A percentile compares a stretch with the other conserved stretches of the same genome.
phyloP scores from a whole-genome alignment of 1,140 invertebrate genomes.

The Papilio dardanus region DNA sequence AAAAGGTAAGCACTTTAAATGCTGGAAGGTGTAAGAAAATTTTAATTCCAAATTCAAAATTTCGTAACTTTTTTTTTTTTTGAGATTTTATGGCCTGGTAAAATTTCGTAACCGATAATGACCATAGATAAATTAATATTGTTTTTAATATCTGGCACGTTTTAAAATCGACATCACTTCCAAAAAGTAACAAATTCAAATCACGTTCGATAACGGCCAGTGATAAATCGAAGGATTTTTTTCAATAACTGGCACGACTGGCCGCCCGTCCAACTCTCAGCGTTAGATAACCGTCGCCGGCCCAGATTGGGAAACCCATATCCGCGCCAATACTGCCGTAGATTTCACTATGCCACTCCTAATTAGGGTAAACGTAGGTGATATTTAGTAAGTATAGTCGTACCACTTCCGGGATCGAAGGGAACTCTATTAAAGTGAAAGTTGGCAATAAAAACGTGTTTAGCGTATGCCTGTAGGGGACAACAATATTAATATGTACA shows the following conservation, averaged over 20 bases:
- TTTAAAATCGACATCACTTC: background rate
- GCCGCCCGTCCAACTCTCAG: background rate
- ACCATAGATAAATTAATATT: conserved; percentile 7
- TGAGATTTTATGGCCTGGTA: too few relatives aligned
- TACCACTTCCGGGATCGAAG: background rate
- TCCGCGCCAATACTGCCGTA: background rate
- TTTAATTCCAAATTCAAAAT: background rate
- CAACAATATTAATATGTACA: too few relatives aligned
- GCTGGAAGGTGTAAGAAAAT: background rate
- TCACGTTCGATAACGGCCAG: conserved; percentile 19
- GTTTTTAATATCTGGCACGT: conserved; percentile 2
- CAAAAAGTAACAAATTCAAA: conserved; percentile 16
- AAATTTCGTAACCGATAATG: background rate
- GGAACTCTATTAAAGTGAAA: background rate
- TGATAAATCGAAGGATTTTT: conserved; percentile 20
- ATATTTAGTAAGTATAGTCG: background rate
- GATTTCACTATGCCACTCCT: conserved; percentile 14
- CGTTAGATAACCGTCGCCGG: conserved; percentile 17
- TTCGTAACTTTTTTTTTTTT: too few relatives aligned
- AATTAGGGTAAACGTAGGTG: background rate
- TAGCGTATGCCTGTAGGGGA: too few relatives aligned
- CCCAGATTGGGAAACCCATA: conserved; percentile 13
- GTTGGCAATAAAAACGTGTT: background rate
- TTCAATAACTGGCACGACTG: conserved; percentile 5
- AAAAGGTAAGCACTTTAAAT: conserved; percentile 51